These are phyloP conservation scores for Agrilus mali DNA, from an alignment of 2,888 invertebrate species.

Conservation along the genomic window DNA sequence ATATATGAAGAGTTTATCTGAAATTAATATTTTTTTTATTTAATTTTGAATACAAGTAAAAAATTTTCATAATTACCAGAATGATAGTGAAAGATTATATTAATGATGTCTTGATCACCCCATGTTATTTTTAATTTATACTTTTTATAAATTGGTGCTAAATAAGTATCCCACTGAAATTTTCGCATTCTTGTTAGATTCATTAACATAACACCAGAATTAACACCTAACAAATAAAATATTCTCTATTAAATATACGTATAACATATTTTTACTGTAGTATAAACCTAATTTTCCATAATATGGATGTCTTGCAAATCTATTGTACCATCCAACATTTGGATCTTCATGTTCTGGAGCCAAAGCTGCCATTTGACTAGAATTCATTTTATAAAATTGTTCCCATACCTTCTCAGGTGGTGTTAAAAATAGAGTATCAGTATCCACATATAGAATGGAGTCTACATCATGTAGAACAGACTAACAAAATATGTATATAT, in stretches of 20 bases:
- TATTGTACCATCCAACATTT: slow-evolving; percentile 90
- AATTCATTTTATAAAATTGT: slow-evolving; percentile 71
- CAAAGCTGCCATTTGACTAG: slow-evolving; percentile 75
- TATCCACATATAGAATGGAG: slow-evolving; percentile 83
- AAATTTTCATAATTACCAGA: slow-evolving; percentile 39
- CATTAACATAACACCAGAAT: slow-evolving; percentile 97
- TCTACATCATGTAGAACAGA: slow-evolving; percentile 66
- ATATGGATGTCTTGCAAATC: slow-evolving; percentile 91
- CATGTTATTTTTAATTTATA: slow-evolving; percentile 81
- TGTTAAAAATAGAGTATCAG: slow-evolving; percentile 78
- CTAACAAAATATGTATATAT: slow-evolving; percentile 44
- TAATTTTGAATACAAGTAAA: neutral
- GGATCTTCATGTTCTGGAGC: slow-evolving; percentile 84
- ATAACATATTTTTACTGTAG: neutral
- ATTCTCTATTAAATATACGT: neutral
- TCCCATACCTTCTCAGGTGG: slow-evolving; percentile 74
- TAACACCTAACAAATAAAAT: slow-evolving; percentile 54
- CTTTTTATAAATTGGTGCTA: slow-evolving; percentile 71
- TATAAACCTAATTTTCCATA: slow-evolving; percentile 66
- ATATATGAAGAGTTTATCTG: slow-evolving; percentile 64
- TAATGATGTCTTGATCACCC: slow-evolving; percentile 96
- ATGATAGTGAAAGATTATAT: slow-evolving; percentile 78
- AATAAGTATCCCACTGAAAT: slow-evolving; percentile 75
- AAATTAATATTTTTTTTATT: slow-evolving; percentile 16
- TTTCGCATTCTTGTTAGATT: slow-evolving; percentile 82